A percentile compares a stretch with the other conserved stretches of the same genome.
These are phyloP conservation scores for Drosophila nasuta DNA, from an alignment of 1,140 invertebrate species.

Conservation along the genomic window DNA sequence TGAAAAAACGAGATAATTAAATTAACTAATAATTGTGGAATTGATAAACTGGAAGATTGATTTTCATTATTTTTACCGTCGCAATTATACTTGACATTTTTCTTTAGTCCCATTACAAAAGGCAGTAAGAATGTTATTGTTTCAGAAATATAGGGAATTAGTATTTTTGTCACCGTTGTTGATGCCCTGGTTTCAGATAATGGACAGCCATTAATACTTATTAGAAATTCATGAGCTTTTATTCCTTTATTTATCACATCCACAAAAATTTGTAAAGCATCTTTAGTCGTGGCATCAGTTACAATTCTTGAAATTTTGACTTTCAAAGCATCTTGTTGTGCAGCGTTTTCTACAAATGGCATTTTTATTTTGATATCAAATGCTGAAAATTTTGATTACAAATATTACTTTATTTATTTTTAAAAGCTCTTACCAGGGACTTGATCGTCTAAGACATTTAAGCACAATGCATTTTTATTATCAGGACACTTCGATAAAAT, in stretches of 20 bases:
- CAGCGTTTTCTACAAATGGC: slow-evolving; percentile 57
- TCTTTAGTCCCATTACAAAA: slow-evolving; percentile 46
- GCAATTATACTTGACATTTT: slow-evolving; percentile 54
- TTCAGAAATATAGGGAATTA: slow-evolving; percentile 55
- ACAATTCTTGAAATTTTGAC: slow-evolving; percentile 60
- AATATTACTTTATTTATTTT: background rate
- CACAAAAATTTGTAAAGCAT: slow-evolving; percentile 63
- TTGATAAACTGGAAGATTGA: no score
- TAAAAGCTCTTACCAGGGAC: slow-evolving; percentile 40
- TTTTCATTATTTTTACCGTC: slow-evolving; percentile 39
- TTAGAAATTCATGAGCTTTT: slow-evolving; percentile 39
- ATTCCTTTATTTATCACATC: slow-evolving; percentile 69
- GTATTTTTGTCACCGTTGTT: slow-evolving; percentile 27
- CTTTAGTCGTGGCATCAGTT: slow-evolving; percentile 69
- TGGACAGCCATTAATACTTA: slow-evolving; percentile 54
- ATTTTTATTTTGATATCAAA: slow-evolving; percentile 64
- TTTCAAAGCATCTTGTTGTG: slow-evolving; percentile 22
- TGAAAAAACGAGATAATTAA: no score
- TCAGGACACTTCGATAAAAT: slow-evolving; percentile 39
- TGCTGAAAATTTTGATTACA: slow-evolving; percentile 18
- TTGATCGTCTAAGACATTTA: slow-evolving; percentile 51
- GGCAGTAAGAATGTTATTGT: slow-evolving; percentile 55
- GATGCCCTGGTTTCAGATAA: slow-evolving; percentile 7
- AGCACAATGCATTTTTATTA: slow-evolving; percentile 36
- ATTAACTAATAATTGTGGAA: no score